These are phyloP conservation scores for Spilogale gracilis DNA, from an alignment of 2,113 vertebrate species.

Conservation along the genomic window DNA sequence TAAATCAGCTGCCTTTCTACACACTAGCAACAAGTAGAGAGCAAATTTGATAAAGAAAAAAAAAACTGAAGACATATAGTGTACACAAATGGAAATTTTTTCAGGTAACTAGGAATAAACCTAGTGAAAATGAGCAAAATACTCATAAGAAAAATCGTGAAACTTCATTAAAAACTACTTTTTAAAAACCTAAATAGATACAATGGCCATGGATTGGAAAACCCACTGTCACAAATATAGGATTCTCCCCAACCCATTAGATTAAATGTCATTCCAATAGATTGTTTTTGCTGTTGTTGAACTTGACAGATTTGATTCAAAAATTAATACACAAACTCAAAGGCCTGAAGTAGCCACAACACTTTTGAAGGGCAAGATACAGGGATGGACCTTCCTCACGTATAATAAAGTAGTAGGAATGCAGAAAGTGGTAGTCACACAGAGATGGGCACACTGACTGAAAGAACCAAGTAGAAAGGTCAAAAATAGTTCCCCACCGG, in stretches of 20 bases:
- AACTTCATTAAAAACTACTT: conserved; percentile 7
- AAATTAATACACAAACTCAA: background rate
- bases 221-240: background rate
- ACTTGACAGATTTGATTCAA: background rate
- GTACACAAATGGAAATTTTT: background rate
- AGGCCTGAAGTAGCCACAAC: background rate
- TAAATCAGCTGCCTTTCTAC: background rate
- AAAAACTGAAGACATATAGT: background rate
- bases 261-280: background rate
- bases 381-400: fast-evolving
- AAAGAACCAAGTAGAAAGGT: background rate
- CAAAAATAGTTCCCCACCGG: background rate
- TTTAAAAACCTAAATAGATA: conserved; percentile 20
- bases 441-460: background rate
- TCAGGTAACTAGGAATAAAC: background rate
- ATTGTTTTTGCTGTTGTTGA: background rate
- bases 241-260: background rate
- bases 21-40: background rate
- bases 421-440: background rate
- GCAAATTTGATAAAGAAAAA: background rate
- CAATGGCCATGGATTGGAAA: background rate
- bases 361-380: background rate
- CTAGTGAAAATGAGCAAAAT: background rate
- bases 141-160: background rate
- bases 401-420: background rate